Base-by-base conservation (phyloP, 1,140 invertebrate genomes). In the Brachionus rubens region DNA sequence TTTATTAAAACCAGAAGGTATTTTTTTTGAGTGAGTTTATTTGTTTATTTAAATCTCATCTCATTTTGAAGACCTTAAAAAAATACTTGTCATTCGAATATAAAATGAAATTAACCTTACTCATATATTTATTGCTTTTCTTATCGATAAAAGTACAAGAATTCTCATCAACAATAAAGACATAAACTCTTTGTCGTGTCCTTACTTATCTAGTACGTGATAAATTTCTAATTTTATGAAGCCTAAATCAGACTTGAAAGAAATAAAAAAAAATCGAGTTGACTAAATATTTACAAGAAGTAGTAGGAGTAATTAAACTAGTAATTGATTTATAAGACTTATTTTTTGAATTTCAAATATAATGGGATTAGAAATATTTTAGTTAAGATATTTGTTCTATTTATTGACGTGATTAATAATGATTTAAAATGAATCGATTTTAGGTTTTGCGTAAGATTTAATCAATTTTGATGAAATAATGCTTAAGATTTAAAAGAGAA, bases 351-450 rank as follows among this genome's bases (percentile, higher is more conserved):
- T n/a, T n/a, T n/a, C n/a, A n/a, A n/a, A n/a, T n/a, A n/a, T n/a
- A n/a, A n/a, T n/a, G n/a, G n/a, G n/a, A n/a, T n/a, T n/a, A n/a
- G n/a, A n/a, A n/a, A n/a, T n/a, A n/a, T n/a, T n/a, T n/a, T n/a
- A n/a, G n/a, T n/a, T n/a, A n/a, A n/a, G n/a, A n/a, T n/a, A n/a
- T n/a, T n/a, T n/a, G n/a, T n/a, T n/a, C 36, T 59, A 36, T 59
- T 59, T 59, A 59, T 59, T 59, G 54, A 59, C 54, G 54, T 59
- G 54, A 59, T 59, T 59, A 33, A 59, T 28, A 30, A 59, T 59
- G 54, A 28, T 16, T 33, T 33, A 33, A 33, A 7, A 59, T 16
- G 28, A 26, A 59, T 59, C 28, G 30, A 59, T 40, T 59, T 33
- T 59, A 10, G 30, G n/a, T n/a, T n/a, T n/a, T n/a, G n/a, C n/a